Base-by-base conservation (phyloP, 2,888 invertebrate genomes). In the Acanthacorydalis orientalis region DNA sequence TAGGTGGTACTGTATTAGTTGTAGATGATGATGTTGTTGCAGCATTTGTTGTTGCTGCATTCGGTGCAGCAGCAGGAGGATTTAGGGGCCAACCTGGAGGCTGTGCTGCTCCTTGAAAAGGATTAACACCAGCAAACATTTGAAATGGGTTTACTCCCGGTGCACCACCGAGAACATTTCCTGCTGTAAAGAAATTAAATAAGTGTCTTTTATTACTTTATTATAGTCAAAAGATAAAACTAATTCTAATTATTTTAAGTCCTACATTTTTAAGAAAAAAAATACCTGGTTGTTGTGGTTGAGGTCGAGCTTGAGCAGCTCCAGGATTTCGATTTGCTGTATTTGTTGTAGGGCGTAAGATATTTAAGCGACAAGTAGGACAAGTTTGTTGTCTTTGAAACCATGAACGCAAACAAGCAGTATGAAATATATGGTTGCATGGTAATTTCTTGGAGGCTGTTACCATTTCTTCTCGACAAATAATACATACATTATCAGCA, bases 341-440 rank as follows among this genome's bases (percentile, higher is more conserved):
- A 23, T 23, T 23, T 43, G 59, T 48, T 4, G 58, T 48, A 7
- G 59, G 60, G 6, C 76, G 69, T 55, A 78, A 60, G 57, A 78
- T 92, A 68, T 97, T 95, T 53, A 95, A 74, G 11, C 96, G 78
- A 64, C 98, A 99, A 4, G 98, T 99, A 1, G 98, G 98, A 62
- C 98, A 99, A 4, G 98, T 98, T 70, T 99, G 98, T 64, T 99
- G 98, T 8, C 98, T 79, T 69, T 98, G 98, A 70, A 99, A 99
- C 98, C 98, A 99, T 37, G 95, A 92, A 44, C 97, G 80, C 48
- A 98, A 74, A 67, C 98, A 98, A 47, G 89, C 86, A 42, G 95
- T 89, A 68, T 99, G 98, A 74, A 99, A 98, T 59, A 99, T 97
- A 67, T 99, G 98, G 64, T 93, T 93, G 69, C 98, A 99, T 0